phyloP scores from a whole-genome alignment of 2,888 invertebrate genomes.

The Chesias legatella region DNA sequence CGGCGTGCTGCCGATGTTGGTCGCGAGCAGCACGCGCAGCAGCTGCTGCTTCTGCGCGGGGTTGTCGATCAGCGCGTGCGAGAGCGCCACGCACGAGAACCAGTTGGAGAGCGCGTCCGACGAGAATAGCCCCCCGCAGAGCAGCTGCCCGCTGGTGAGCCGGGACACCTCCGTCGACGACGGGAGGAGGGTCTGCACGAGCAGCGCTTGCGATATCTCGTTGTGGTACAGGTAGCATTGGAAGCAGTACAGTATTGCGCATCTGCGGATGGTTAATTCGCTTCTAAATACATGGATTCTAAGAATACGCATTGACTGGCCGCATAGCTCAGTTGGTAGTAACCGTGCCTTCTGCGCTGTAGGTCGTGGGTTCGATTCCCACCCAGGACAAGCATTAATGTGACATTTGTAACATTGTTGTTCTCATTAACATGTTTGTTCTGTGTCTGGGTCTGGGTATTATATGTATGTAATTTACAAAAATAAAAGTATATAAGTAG shows the following conservation, averaged over 20 bases:
- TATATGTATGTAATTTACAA: too few species aligned
- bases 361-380: too few species aligned
- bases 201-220: slow-evolving; percentile 90
- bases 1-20: slow-evolving; percentile 90
- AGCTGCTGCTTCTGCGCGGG: slow-evolving; percentile 93
- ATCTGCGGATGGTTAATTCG: too few species aligned
- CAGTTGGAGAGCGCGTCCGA: slow-evolving; percentile 94
- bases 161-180: slow-evolving; percentile 87
- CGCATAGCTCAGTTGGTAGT: too few species aligned
- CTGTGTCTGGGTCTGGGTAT: too few species aligned
- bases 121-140: slow-evolving; percentile 96
- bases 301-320: too few species aligned
- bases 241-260: slow-evolving; percentile 98
- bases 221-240: slow-evolving; percentile 97
- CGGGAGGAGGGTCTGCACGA: slow-evolving; percentile 96
- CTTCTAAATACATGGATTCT: too few species aligned
- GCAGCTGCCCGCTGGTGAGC: slow-evolving; percentile 90
- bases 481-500: too few species aligned
- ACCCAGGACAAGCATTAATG: too few species aligned
- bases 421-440: too few species aligned
- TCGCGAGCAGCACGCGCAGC: slow-evolving; percentile 93
- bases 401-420: too few species aligned
- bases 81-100: slow-evolving; percentile 95
- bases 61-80: slow-evolving; percentile 94
- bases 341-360: too few species aligned